Evolutionary conservation across 2,888 invertebrate species (phyloP).

Genomic region (Hypomecis punctinalis): DNA sequence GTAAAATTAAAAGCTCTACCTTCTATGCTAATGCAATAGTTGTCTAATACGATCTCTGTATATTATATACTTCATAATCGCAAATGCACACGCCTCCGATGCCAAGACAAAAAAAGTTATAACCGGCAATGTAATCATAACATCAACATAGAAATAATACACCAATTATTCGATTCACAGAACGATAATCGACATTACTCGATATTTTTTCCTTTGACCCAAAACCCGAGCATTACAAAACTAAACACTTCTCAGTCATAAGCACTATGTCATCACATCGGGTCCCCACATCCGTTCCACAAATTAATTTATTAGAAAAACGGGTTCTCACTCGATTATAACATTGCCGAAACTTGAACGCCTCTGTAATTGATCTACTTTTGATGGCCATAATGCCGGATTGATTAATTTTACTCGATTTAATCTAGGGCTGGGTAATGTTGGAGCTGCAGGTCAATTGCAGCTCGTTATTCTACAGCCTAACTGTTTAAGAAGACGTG

Average conservation of each 20-base stretch:
- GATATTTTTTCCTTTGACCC: constrained; percentile 14
- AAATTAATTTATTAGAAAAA: constrained; percentile 36
- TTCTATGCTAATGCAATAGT: too few species aligned
- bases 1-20: too few species aligned
- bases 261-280: constrained; percentile 27
- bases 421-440: constrained; percentile 16
- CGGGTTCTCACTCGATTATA: constrained; percentile 34
- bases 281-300: constrained; percentile 29
- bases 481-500: too few species aligned
- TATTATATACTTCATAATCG: too few species aligned
- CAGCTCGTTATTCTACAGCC: not conserved
- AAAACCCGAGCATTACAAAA: constrained; percentile 17
- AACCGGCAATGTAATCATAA: too few species aligned
- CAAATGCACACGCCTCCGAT: too few species aligned
- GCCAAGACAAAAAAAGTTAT: too few species aligned
- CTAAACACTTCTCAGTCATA: constrained; percentile 20
- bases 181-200: too few species aligned
- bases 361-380: constrained; percentile 39
- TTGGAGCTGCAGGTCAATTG: not conserved
- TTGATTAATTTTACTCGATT: constrained; percentile 24
- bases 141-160: too few species aligned
- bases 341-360: constrained; percentile 36
- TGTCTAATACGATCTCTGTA: too few species aligned
- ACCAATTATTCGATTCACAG: too few species aligned
- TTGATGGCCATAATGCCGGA: constrained; percentile 28